phyloP scores from a whole-genome alignment of 1,140 invertebrate species.

The Orchesella cincta region DNA sequence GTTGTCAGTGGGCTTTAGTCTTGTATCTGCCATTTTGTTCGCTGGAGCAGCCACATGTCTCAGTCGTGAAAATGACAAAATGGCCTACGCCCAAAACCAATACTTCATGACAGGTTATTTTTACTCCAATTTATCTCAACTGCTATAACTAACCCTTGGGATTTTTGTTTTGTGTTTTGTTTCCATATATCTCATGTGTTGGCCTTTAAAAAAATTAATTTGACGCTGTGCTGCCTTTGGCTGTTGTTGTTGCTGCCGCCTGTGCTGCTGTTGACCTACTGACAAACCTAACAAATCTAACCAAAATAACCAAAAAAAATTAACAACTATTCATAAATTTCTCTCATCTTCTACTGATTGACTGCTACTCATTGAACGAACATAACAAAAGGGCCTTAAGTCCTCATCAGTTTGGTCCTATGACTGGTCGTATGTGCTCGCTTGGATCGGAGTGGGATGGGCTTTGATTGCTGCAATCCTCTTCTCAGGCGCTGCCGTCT shows the following conservation, averaged over 20 bases:
- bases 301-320: background rate
- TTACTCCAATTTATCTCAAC: background rate
- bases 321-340: slow-evolving; percentile 5
- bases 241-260: slow-evolving; percentile 20
- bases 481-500: slow-evolving; percentile 88
- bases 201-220: background rate
- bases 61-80: slow-evolving; percentile 67
- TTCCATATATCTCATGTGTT: background rate
- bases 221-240: slow-evolving; percentile 6
- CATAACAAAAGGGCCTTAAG: slow-evolving; percentile 71
- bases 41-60: slow-evolving; percentile 77
- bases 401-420: slow-evolving; percentile 82
- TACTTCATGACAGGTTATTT: slow-evolving; percentile 81
- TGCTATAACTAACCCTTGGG: slow-evolving; percentile 12
- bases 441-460: slow-evolving; percentile 90
- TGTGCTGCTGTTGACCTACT: background rate
- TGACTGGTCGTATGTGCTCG: slow-evolving; percentile 93
- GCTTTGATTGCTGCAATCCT: slow-evolving; percentile 83
- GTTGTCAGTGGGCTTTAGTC: slow-evolving; percentile 73
- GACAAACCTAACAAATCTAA: slow-evolving; percentile 1
- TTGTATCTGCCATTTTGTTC: slow-evolving; percentile 75
- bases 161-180: background rate
- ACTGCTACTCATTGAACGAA: slow-evolving; percentile 7
- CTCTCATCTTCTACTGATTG: background rate
- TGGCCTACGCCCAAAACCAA: slow-evolving; percentile 75